Percentiles rank a stretch among this genome's conserved stretches.
Conservation (phyloP, 2,888 invertebrate species). For the Caenorhabditis japonica region DNA sequence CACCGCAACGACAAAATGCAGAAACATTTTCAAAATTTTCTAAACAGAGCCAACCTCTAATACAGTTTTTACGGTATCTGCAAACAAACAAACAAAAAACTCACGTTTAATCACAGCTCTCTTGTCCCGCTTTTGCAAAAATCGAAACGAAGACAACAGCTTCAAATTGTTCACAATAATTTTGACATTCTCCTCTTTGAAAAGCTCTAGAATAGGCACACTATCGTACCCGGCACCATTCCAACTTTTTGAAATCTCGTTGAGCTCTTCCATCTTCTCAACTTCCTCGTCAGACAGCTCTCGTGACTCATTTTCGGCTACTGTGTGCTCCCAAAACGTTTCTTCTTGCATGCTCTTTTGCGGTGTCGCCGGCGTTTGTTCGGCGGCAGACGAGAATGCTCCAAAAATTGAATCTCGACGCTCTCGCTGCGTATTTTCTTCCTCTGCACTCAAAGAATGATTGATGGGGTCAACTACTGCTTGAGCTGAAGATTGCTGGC, state of each 20-base stretch:
- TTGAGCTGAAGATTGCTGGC: conserved; percentile 44
- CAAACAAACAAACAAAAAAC: too few relatives aligned
- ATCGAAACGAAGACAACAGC: conserved; percentile 27
- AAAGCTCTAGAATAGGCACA: conserved; percentile 23
- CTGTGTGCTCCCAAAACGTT: conserved; percentile 41
- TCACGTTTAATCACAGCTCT: conserved; percentile 24
- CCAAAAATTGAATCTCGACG: conserved; percentile 41
- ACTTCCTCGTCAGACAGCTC: conserved; percentile 39
- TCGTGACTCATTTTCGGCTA: conserved; percentile 29
- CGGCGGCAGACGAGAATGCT: conserved; percentile 12
- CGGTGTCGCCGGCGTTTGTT: not conserved
- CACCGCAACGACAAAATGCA: too few relatives aligned
- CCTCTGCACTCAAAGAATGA: conserved; percentile 17
- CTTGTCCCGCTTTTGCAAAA: conserved; percentile 16
- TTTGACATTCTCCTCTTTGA: conserved; percentile 16
- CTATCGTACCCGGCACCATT: conserved; percentile 25
- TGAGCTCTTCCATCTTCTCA: conserved; percentile 43
- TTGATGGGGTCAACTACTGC: conserved; percentile 52
- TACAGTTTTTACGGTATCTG: too few relatives aligned
- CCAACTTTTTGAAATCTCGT: conserved; percentile 37
- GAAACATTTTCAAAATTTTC: too few relatives aligned
- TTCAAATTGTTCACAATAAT: conserved; percentile 25
- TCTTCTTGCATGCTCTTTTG: conserved; percentile 40
- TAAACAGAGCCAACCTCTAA: too few relatives aligned
- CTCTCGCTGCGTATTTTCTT: conserved; percentile 21